Conservation (phyloP, 2,888 invertebrate genomes). For the Ormyrus thymus region DNA sequence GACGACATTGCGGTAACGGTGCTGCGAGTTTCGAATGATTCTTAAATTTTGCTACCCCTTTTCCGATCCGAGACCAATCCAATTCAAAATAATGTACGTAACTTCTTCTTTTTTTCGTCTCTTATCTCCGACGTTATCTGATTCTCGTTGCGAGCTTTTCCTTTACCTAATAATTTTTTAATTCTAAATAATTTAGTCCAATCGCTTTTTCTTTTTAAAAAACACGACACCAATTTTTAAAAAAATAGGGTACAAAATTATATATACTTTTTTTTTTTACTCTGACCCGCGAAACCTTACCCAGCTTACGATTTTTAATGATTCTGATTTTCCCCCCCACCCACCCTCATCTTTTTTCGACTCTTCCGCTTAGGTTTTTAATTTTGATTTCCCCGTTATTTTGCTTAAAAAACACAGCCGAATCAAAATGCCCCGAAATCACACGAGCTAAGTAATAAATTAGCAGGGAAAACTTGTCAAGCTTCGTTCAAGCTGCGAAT, state of each 20-base stretch:
- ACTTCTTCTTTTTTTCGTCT: constrained; percentile 42
- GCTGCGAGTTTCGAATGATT: constrained; percentile 11
- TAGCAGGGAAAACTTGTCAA: constrained; percentile 52
- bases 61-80: constrained; percentile 62
- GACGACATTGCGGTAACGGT: constrained; percentile 29
- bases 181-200: constrained; percentile 44
- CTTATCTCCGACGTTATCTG: constrained; percentile 55
- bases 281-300: constrained; percentile 63
- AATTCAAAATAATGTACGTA: constrained; percentile 54
- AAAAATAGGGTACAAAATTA: constrained; percentile 75
- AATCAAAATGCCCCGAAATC: constrained; percentile 73
- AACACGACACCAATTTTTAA: constrained; percentile 66
- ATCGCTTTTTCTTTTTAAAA: constrained; percentile 42
- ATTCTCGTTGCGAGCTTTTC: constrained; percentile 56
- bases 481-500: constrained; percentile 34
- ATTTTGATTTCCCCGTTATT: constrained; percentile 20
- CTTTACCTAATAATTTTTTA: constrained; percentile 46
- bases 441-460: constrained; percentile 54
- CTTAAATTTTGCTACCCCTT: constrained; percentile 57
- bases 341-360: constrained; percentile 2
- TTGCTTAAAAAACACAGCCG: constrained; percentile 71
- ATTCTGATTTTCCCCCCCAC: constrained; percentile 4
- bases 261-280: constrained; percentile 69
- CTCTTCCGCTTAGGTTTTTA: not conserved
- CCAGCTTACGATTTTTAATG: constrained; percentile 62